These are phyloP conservation scores for Aspidiotus rigidus DNA, from an alignment of 2,888 invertebrate genomes.

Conservation along the genomic window DNA sequence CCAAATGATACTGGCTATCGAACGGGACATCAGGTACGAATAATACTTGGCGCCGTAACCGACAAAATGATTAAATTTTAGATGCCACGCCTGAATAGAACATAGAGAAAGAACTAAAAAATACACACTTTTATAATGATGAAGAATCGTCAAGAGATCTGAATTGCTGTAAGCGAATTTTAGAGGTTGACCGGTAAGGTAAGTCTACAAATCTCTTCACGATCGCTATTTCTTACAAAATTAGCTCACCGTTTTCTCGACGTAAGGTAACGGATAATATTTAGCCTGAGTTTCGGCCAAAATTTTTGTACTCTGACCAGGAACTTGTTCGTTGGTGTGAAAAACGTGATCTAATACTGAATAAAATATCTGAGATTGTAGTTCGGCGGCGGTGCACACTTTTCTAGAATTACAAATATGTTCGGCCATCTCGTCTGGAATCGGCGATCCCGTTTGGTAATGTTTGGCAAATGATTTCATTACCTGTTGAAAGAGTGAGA, in stretches of 20 bases:
- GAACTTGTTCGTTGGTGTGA: conserved; percentile 56
- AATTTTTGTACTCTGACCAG: conserved; percentile 57
- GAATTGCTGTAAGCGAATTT: too few species aligned
- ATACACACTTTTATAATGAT: background rate
- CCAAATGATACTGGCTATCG: conserved; percentile 90
- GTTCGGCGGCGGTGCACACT: conserved; percentile 79
- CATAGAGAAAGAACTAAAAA: too few species aligned
- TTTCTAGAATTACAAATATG: conserved; percentile 76
- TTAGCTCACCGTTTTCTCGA: conserved; percentile 65
- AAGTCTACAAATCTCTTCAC: too few species aligned
- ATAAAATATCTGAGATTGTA: conserved; percentile 76
- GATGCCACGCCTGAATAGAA: conserved; percentile 72
- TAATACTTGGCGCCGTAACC: conserved; percentile 99
- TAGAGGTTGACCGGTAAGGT: background rate
- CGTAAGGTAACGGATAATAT: conserved; percentile 79
- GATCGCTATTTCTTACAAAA: too few species aligned
- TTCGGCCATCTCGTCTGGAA: conserved; percentile 69
- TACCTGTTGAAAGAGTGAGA: conserved; percentile 55
- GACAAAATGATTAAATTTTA: conserved; percentile 89
- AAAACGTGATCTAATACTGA: conserved; percentile 84
- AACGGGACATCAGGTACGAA: conserved; percentile 89
- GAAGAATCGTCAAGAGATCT: background rate
- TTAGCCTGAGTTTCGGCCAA: conserved; percentile 65
- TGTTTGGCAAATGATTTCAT: conserved; percentile 79
- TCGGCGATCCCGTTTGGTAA: conserved; percentile 74